Evolutionary conservation across 2,797 vertebrate genomes (phyloP).

Genomic region (Lophotriccus pileatus): DNA sequence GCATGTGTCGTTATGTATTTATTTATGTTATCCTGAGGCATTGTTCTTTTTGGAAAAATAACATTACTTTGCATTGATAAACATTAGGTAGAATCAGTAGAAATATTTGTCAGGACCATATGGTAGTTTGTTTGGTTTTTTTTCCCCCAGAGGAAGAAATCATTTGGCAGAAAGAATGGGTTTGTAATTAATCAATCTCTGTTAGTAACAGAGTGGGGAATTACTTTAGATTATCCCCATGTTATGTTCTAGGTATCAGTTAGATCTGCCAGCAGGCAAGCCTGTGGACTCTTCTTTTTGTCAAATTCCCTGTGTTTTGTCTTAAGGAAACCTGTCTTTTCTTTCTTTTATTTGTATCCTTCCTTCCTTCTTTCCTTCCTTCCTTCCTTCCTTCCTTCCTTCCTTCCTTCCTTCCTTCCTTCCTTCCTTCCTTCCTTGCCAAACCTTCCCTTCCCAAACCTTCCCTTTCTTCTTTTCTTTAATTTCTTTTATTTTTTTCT

Average conservation of each 20-base stretch:
- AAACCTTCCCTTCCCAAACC: no score
- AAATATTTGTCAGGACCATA: conserved; percentile 15
- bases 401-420: neutral
- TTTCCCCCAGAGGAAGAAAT: neutral
- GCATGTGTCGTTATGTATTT: neutral
- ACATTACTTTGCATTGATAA: conserved; percentile 45
- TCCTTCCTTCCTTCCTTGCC: neutral
- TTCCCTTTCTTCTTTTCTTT: neutral
- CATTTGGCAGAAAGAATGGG: neutral
- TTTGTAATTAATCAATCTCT: conserved; percentile 15
- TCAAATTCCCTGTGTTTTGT: neutral
- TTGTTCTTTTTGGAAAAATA: conserved; percentile 9
- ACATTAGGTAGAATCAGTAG: conserved; percentile 13
- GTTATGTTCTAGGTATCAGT: neutral
- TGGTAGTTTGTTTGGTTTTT: neutral
- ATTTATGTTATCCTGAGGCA: conserved; percentile 1
- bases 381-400: neutral
- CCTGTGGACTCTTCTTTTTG: neutral
- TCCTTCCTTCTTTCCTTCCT: neutral
- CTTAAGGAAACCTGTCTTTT: neutral
- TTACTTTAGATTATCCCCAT: conserved; percentile 4
- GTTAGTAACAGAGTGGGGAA: conserved; percentile 10
- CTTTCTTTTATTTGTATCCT: no score
- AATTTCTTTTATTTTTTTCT: neutral
- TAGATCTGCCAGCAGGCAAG: conserved; percentile 4